These are phyloP conservation scores for Andinoacara biseriatus DNA, from an alignment of 2,113 vertebrate species.

Conservation along the genomic window DNA sequence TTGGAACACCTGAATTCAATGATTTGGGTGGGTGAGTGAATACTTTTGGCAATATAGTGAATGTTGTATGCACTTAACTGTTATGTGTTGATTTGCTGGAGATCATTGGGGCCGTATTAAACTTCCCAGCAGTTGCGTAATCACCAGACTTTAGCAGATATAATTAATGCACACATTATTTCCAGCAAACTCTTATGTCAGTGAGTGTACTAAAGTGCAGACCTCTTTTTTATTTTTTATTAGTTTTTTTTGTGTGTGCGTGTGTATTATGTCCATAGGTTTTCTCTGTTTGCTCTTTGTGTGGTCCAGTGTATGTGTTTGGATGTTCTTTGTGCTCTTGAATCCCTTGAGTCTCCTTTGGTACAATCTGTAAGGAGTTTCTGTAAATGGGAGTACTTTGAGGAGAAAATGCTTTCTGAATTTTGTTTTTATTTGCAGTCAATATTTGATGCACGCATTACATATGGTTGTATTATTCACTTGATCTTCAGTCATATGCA, in stretches of 20 bases:
- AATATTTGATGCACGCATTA: not conserved
- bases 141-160: not conserved
- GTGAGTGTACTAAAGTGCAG: not conserved
- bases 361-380: not conserved
- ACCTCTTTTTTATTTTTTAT: not conserved
- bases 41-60: no score
- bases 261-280: not conserved
- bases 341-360: not conserved
- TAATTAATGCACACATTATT: not conserved
- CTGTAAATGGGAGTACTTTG: not conserved
- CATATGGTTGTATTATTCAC: not conserved
- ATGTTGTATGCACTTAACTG: not conserved
- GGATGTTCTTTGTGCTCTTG: not conserved
- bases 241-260: no score
- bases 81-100: not conserved
- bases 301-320: not conserved
- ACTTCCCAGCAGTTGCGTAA: constrained; percentile 17
- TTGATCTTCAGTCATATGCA: not conserved
- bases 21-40: no score
- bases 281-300: not conserved
- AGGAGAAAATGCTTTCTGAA: not conserved
- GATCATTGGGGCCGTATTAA: constrained; percentile 14
- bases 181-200: not conserved
- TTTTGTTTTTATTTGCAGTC: not conserved
- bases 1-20: no score